A percentile compares a stretch with the other conserved stretches of the same genome.
Conservation (phyloP, 2,113 vertebrate genomes). For the Eudyptes chrysolophus region DNA sequence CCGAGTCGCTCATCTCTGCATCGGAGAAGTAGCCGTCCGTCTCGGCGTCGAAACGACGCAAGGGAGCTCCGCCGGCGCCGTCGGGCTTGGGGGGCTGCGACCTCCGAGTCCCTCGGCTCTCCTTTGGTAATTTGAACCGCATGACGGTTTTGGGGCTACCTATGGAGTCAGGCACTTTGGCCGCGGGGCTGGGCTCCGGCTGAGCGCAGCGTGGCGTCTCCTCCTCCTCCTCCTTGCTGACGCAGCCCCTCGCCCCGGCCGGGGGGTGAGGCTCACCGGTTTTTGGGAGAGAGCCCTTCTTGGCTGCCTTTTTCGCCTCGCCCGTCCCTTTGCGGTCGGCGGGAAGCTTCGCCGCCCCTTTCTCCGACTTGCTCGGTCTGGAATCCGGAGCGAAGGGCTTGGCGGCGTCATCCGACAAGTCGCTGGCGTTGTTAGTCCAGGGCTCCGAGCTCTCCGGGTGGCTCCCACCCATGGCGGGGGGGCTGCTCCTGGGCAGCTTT, state of each 20-base stretch:
- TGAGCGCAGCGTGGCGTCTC: constrained; percentile 29
- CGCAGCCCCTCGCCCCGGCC: constrained; percentile 64
- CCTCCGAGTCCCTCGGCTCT: constrained; percentile 74
- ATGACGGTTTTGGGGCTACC: constrained; percentile 72
- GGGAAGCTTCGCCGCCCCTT: constrained; percentile 49
- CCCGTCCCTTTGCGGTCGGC: constrained; percentile 19
- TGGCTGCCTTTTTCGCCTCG: constrained; percentile 61
- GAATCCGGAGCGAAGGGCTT: constrained; percentile 65
- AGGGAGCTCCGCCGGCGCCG: constrained; percentile 4
- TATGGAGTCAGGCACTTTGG: constrained; percentile 79
- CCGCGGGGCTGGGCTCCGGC: constrained; percentile 64
- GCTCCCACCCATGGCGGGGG: not conserved
- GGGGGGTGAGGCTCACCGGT: constrained; percentile 80
- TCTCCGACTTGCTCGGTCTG: constrained; percentile 61
- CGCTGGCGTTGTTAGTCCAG: constrained; percentile 62
- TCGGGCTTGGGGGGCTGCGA: constrained; percentile 69
- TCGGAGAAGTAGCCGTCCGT: constrained; percentile 93
- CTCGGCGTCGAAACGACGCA: constrained; percentile 79
- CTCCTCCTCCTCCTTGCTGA: constrained; percentile 58
- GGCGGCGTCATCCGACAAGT: constrained; percentile 50
- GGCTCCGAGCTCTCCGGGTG: constrained; percentile 44
- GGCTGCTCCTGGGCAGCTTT: constrained; percentile 63
- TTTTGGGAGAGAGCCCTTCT: constrained; percentile 77
- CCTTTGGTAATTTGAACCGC: constrained; percentile 82
- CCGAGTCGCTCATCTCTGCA: constrained; percentile 89